Base-by-base conservation (phyloP, 1,140 invertebrate genomes). In the Papilio xuthus region DNA sequence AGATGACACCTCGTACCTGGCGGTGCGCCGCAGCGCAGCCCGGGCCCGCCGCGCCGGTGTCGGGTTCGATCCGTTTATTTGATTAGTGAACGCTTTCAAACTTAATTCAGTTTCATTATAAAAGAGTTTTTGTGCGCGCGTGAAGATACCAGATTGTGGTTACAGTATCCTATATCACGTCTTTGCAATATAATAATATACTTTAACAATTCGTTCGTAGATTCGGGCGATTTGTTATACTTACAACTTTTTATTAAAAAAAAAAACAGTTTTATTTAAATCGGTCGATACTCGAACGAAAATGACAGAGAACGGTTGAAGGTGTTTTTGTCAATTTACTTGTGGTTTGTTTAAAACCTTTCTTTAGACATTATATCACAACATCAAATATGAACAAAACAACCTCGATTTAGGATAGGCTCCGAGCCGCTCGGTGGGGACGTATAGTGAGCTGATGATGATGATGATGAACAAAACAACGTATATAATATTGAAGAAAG, bases 1-100 rank as follows among this genome's bases (percentile, higher is more conserved):
- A 88, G 79, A 60, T 26, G 84, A 88, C 84, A 84, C 86, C 82
- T 63, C 78, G 71, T 86, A 88, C 86, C 85, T 86, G 84, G 82
- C 60, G 79, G 77, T n/a, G 50, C 18, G 50, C 0, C 6, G 60
- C 26, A 26, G 60, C 26, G 60, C 60, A 28, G 56, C 83, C 85
- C 83, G 85, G 23, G 9, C 81, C 84, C 83, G 9, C 81, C 84
- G 82, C 82, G 81, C 77, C 84, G 79, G 78, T 80, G 79, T 82
- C 83, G 80, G 83, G 83, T 84, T 83, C 78, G 82, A 82, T 80
- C 79, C 81, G 82, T 87, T 85, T 86, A 82, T 83, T 80, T 79
- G 82, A 83, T 84, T 85, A 84, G 81, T 81, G 74, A 73, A 78
- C 77, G 81, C 81, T 84, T 86, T 84, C 84, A 85, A 87, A 87